Conservation (phyloP, 2,113 vertebrate species). For the Atherinomorus stipes region DNA sequence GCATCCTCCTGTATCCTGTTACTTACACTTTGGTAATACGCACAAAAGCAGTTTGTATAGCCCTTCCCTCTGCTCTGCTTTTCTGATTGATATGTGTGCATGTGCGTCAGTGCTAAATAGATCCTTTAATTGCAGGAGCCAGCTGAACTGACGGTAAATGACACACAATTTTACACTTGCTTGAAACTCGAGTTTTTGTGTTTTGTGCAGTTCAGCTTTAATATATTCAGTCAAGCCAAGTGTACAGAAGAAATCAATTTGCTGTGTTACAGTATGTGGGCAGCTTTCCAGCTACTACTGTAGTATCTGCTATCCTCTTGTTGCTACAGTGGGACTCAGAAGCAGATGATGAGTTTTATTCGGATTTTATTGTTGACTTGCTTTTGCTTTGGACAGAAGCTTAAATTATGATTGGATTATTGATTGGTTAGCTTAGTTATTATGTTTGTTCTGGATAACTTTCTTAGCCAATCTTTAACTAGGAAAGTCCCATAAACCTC, state of each 20-base stretch:
- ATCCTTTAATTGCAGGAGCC: conserved; percentile 60
- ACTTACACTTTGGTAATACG: conserved; percentile 68
- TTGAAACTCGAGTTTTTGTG: conserved; percentile 36
- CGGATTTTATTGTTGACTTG: background rate
- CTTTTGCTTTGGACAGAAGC: background rate
- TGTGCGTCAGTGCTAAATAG: conserved; percentile 43
- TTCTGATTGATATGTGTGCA: conserved; percentile 55
- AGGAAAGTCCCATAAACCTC: too few species aligned
- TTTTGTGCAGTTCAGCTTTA: conserved; percentile 30
- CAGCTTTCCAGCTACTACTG: conserved; percentile 35
- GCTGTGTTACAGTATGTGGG: conserved; percentile 40
- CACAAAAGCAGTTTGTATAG: conserved; percentile 56
- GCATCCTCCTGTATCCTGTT: conserved; percentile 74
- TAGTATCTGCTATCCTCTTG: background rate
- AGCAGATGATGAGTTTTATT: background rate
- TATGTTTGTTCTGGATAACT: too few species aligned
- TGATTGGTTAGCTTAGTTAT: too few species aligned
- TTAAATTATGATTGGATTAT: too few species aligned
- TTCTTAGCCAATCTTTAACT: too few species aligned
- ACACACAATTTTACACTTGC: conserved; percentile 36
- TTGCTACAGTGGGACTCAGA: conserved; percentile 14
- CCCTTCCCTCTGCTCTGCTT: conserved; percentile 33
- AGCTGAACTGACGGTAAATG: conserved; percentile 62
- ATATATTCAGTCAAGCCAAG: conserved; percentile 25
- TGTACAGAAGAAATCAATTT: conserved; percentile 47